Evolutionary conservation across 1,140 invertebrate species (phyloP).

Genomic region (Hyphantria cunea): DNA sequence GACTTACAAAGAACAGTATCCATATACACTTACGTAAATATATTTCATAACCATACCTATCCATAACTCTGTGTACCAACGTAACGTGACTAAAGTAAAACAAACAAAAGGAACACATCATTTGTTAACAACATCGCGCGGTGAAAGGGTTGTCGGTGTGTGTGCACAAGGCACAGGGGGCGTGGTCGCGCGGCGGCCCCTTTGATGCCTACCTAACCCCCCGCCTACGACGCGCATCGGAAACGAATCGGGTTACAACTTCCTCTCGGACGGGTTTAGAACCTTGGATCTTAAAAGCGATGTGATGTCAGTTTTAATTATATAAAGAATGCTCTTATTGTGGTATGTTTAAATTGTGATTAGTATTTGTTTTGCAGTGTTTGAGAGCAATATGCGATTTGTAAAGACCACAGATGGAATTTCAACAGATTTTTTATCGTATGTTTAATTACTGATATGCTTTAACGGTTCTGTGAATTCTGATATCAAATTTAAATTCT

Average conservation of each 20-base stretch:
- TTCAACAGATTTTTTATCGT: too few relatives aligned
- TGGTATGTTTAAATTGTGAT: constrained; percentile 5
- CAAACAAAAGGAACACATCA: constrained; percentile 24
- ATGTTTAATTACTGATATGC: too few relatives aligned
- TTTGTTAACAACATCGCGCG: constrained; percentile 8
- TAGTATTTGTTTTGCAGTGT: constrained; percentile 16
- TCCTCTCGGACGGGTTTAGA: constrained; percentile 14
- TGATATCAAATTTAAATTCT: too few relatives aligned
- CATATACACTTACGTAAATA: background rate
- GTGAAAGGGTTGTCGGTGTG: constrained; percentile 29
- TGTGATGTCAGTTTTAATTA: constrained; percentile 19
- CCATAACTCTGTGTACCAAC: background rate
- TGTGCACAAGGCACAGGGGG: constrained; percentile 14
- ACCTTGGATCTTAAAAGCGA: background rate
- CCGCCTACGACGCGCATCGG: constrained; percentile 25
- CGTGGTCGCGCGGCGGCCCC: constrained; percentile 25
- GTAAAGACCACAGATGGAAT: too few relatives aligned
- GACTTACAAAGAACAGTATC: background rate
- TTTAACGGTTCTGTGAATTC: too few relatives aligned
- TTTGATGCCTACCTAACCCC: constrained; percentile 20
- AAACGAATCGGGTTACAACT: constrained; percentile 31
- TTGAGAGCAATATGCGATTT: background rate
- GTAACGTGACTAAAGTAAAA: constrained; percentile 16
- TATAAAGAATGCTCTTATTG: constrained; percentile 17
- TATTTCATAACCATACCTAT: background rate